Conservation (phyloP, 2,113 vertebrate genomes). For the Periophthalmus modestus region DNA sequence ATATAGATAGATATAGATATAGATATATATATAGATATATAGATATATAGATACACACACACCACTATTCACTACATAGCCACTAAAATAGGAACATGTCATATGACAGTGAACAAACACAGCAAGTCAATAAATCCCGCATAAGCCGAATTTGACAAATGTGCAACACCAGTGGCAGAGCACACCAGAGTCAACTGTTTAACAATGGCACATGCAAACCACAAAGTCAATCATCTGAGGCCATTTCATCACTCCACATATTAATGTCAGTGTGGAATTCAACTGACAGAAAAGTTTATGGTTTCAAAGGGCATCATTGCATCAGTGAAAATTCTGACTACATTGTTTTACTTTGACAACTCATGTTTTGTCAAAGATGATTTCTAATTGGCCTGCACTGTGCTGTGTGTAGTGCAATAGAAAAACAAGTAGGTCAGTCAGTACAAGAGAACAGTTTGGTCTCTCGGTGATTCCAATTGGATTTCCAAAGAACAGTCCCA, state of each 20-base stretch:
- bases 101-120: constrained; percentile 45
- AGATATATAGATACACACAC: too few species aligned
- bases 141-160: constrained; percentile 36
- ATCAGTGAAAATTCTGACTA: background rate
- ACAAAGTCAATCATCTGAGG: constrained; percentile 3
- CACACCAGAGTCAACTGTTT: constrained; percentile 40
- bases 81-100: constrained; percentile 30
- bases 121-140: constrained; percentile 60
- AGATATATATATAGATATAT: too few species aligned
- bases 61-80: background rate
- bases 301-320: background rate
- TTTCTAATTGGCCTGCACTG: background rate
- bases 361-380: background rate
- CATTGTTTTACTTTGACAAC: background rate
- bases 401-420: background rate
- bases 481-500: constrained; percentile 4
- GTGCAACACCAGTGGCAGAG: constrained; percentile 33
- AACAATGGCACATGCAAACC: constrained; percentile 27
- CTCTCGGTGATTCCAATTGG: background rate
- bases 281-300: background rate
- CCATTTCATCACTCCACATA: background rate
- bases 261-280: background rate
- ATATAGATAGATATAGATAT: too few species aligned
- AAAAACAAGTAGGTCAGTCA: background rate
- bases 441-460: background rate